A percentile compares a stretch with the other conserved stretches of the same genome.
Conservation (phyloP, 2,888 invertebrate species). For the Harpalus rubripes region DNA sequence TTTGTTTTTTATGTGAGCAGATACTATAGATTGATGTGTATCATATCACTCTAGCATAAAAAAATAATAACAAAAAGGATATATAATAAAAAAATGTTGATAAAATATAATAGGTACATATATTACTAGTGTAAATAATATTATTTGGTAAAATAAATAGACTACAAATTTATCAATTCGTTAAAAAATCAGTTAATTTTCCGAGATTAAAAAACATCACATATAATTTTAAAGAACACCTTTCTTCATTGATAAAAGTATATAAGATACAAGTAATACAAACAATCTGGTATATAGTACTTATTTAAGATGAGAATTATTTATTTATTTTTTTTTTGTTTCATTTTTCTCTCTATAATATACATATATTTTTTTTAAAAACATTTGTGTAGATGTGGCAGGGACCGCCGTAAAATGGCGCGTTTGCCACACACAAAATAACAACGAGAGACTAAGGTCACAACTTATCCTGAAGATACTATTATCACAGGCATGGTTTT, state of each 20-base stretch:
- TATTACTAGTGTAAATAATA: slow-evolving; percentile 73
- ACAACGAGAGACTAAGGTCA: slow-evolving; percentile 83
- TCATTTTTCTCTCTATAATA: slow-evolving; percentile 74
- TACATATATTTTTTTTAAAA: slow-evolving; percentile 77
- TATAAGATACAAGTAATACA: slow-evolving; percentile 77
- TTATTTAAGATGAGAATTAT: slow-evolving; percentile 70
- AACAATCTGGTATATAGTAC: slow-evolving; percentile 76
- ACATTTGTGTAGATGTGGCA: slow-evolving; percentile 74
- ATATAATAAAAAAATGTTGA: slow-evolving; percentile 68
- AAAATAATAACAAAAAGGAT: slow-evolving; percentile 67
- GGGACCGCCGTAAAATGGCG: slow-evolving; percentile 70
- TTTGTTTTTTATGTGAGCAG: slow-evolving; percentile 68
- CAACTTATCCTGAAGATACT: slow-evolving; percentile 85
- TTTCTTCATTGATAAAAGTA: slow-evolving; percentile 73
- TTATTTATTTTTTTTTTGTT: slow-evolving; percentile 74
- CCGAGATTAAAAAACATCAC: slow-evolving; percentile 77
- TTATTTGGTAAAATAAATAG: slow-evolving; percentile 75
- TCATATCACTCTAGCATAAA: slow-evolving; percentile 68
- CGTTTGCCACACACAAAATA: slow-evolving; percentile 76
- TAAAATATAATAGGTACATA: slow-evolving; percentile 67
- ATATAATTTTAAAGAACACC: slow-evolving; percentile 77
- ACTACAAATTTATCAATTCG: slow-evolving; percentile 68
- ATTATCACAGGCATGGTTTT: slow-evolving; percentile 85
- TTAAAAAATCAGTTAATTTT: slow-evolving; percentile 66
- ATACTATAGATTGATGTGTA: slow-evolving; percentile 69